Percentiles rank a stretch among this genome's conserved stretches.
Conservation (phyloP, 2,113 vertebrate genomes). For the Scopus umbretta region DNA sequence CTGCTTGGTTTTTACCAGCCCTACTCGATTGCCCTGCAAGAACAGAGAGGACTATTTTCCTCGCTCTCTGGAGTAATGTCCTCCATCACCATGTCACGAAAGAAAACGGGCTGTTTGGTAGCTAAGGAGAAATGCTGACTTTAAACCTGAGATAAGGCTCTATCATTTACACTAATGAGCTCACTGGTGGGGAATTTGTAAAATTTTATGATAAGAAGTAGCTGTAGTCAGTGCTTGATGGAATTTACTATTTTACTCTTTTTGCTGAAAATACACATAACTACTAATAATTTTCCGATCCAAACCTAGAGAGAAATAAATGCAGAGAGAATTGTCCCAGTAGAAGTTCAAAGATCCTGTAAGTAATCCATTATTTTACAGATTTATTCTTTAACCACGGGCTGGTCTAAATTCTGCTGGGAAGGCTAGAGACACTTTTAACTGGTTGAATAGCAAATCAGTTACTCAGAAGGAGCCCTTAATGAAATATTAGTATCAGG, state of each 20-base stretch:
- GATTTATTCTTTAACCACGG: not conserved
- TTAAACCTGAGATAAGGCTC: slow-evolving; percentile 24
- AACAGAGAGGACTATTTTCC: not conserved
- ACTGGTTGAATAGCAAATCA: not conserved
- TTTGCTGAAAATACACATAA: slow-evolving; percentile 19
- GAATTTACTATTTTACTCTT: not conserved
- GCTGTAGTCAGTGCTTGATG: slow-evolving; percentile 26
- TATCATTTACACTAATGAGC: slow-evolving; percentile 59
- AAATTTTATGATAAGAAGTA: slow-evolving; percentile 38
- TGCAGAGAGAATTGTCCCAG: not conserved
- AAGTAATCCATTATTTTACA: not conserved
- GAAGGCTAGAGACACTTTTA: not conserved
- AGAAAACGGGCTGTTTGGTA: slow-evolving; percentile 3
- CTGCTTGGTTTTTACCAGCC: not conserved
- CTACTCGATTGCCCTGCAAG: not conserved
- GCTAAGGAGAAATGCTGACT: slow-evolving; percentile 47
- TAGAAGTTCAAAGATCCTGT: not conserved
- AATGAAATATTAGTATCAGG: not conserved
- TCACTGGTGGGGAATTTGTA: slow-evolving; percentile 40
- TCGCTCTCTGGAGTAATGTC: not conserved
- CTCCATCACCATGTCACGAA: not conserved
- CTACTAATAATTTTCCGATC: not conserved
- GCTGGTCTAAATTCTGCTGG: not conserved
- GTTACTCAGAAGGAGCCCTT: not conserved
- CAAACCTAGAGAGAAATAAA: not conserved